Evolutionary conservation across 2,113 vertebrate species (phyloP).

Genomic region (Rhagologus leucostigma): DNA sequence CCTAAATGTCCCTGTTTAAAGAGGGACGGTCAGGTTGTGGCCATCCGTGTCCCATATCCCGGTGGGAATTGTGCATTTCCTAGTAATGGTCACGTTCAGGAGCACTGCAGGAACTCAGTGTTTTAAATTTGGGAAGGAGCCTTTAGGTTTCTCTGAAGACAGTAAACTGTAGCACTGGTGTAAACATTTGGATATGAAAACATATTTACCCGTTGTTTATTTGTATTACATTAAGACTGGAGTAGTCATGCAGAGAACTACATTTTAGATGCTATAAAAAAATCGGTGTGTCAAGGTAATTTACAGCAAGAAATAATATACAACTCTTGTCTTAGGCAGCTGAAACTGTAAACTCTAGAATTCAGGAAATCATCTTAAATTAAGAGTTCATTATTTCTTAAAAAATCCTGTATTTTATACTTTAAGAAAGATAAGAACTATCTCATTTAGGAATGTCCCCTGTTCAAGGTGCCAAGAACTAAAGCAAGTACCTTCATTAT

Average conservation of each 20-base stretch:
- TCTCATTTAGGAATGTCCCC: not conserved
- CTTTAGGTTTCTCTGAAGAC: not conserved
- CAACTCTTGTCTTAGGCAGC: not conserved
- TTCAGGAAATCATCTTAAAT: not conserved
- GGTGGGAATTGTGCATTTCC: not conserved
- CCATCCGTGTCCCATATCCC: not conserved
- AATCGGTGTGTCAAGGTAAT: not conserved
- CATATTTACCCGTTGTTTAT: not conserved
- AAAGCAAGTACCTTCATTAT: not conserved
- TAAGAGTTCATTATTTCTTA: not conserved
- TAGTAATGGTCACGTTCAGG: not conserved
- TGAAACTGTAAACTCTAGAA: not conserved
- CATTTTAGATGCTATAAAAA: not conserved
- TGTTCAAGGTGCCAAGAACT: not conserved
- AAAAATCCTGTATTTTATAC: not conserved
- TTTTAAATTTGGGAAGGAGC: not conserved
- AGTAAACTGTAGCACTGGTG: not conserved
- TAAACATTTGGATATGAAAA: not conserved
- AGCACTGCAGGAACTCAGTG: not conserved
- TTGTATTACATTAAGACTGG: not conserved
- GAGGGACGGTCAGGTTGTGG: not conserved
- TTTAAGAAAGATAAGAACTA: not conserved
- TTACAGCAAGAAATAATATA: not conserved
- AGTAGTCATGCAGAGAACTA: not conserved
- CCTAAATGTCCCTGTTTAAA: not conserved